Conservation (phyloP, 2,113 vertebrate species). For the Gambusia holbrooki region DNA sequence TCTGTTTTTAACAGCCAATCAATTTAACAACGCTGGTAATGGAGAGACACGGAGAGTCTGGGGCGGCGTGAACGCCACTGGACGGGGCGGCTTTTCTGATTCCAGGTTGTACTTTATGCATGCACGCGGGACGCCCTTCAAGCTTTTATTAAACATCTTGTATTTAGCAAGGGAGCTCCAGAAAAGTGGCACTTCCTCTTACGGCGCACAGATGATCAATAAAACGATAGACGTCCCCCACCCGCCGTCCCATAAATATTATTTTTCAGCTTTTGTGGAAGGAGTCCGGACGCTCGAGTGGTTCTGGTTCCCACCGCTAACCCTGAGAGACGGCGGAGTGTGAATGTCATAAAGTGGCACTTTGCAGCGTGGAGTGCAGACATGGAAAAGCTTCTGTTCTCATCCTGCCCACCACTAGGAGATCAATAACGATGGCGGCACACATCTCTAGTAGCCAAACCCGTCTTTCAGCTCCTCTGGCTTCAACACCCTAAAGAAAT, state of each 20-base stretch:
- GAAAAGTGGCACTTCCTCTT: conserved; percentile 7
- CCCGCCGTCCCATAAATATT: not conserved
- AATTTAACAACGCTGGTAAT: conserved; percentile 80
- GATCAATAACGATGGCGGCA: conserved; percentile 69
- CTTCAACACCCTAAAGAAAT: conserved; percentile 44
- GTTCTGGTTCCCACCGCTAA: conserved; percentile 36
- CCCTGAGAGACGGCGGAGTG: conserved; percentile 47
- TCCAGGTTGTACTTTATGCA: conserved; percentile 23
- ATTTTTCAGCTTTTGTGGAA: conserved; percentile 19
- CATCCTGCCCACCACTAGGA: conserved; percentile 45
- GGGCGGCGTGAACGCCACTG: conserved; percentile 45
- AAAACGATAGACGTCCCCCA: conserved; percentile 19
- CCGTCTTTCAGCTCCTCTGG: conserved; percentile 44
- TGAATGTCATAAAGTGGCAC: conserved; percentile 69
- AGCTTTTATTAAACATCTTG: conserved; percentile 7
- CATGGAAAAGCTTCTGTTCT: conserved; percentile 75
- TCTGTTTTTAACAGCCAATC: conserved; percentile 77
- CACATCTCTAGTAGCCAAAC: conserved; percentile 45
- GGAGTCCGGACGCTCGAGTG: not conserved
- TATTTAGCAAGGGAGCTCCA: conserved; percentile 10
- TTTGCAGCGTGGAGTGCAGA: conserved; percentile 61
- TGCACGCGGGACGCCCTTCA: conserved; percentile 24
- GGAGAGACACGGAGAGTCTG: conserved; percentile 71
- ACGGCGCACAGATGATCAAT: conserved; percentile 10
- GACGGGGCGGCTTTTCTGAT: conserved; percentile 35